phyloP scores from a whole-genome alignment of 2,113 vertebrate species.

The Coturnix japonica region DNA sequence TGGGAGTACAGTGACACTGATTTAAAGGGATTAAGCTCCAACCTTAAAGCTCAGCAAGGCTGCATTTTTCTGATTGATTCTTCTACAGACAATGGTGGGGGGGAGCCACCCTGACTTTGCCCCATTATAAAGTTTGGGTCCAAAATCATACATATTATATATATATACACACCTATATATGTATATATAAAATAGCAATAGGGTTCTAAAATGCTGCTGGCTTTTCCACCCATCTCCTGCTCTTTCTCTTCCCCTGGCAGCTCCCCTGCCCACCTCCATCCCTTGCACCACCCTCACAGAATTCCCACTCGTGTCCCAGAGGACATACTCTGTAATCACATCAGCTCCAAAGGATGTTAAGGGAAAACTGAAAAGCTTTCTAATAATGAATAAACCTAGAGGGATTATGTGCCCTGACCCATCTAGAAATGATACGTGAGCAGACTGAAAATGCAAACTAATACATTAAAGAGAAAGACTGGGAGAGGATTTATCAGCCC shows the following conservation, averaged over 20 bases:
- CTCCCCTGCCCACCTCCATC: not conserved
- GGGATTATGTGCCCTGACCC: not conserved
- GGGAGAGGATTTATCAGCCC: not conserved
- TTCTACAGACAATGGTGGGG: not conserved
- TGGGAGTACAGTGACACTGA: not conserved
- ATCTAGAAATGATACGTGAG: not conserved
- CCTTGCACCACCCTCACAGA: not conserved
- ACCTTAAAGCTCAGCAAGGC: not conserved
- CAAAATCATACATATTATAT: not conserved
- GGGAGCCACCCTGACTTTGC: not conserved
- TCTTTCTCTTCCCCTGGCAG: not conserved
- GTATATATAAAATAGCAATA: not conserved
- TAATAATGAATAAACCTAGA: not conserved
- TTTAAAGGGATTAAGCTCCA: slow-evolving; percentile 49
- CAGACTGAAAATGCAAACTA: not conserved
- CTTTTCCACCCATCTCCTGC: not conserved
- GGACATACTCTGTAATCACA: not conserved
- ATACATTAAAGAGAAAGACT: not conserved
- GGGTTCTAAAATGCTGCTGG: not conserved
- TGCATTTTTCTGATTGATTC: slow-evolving; percentile 68
- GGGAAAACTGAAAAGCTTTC: not conserved
- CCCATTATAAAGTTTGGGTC: not conserved
- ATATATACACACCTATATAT: too few species aligned
- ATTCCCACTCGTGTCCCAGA: not conserved
- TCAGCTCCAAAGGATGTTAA: not conserved